Evolutionary conservation across 2,888 invertebrate species (phyloP), one percentile per base, ranked within the genome.

Genomic region (Eupithecia inturbata): DNA sequence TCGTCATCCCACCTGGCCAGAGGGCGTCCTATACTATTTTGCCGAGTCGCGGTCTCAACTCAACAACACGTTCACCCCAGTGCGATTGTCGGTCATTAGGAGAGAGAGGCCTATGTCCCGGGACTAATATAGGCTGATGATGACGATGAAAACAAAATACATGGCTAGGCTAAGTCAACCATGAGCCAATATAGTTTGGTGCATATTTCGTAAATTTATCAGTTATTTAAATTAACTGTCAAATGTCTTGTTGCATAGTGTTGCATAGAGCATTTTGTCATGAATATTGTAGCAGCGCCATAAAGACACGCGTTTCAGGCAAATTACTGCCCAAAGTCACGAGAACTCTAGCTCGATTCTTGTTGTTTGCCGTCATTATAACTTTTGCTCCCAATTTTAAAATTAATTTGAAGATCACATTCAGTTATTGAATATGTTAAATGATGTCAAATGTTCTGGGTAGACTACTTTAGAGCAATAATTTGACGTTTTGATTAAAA

Each of bases 301-400:
- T 57, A 49, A 67, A 39, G 66, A 66, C 66, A 66, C 66, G 39
- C 41, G 66, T 33, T 36, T 60, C 45, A 57, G 26, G 68, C n/a
- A 39, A 28, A 16, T 69, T 39, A 60, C 60, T 60, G 66, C 12
- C 14, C 39, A 1, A 16, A 66, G 66, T 66, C 39, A 66, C 66
- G 66, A 66, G 16, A 26, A 31, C 39, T 66, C 6, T 64, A 33
- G 39, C 39, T 39, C 36, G 12, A 36, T 41, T 26, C 26, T 7
- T 66, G 66, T 62, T 62, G 62, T 62, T 62, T 62, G 2, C 31
- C 31, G 3, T 31, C 16, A 1, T 62, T 62, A 19, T 31, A 62
- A 62, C 28, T 31, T 31, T 7, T 31, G 31, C 31, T 62, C 7
- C 19, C 9, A 62, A 66, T 41, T 33, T 63, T 33, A 19, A 12